These are phyloP conservation scores for Herpetotheres cachinnans DNA, from an alignment of 2,113 vertebrate genomes.

Conservation along the genomic window DNA sequence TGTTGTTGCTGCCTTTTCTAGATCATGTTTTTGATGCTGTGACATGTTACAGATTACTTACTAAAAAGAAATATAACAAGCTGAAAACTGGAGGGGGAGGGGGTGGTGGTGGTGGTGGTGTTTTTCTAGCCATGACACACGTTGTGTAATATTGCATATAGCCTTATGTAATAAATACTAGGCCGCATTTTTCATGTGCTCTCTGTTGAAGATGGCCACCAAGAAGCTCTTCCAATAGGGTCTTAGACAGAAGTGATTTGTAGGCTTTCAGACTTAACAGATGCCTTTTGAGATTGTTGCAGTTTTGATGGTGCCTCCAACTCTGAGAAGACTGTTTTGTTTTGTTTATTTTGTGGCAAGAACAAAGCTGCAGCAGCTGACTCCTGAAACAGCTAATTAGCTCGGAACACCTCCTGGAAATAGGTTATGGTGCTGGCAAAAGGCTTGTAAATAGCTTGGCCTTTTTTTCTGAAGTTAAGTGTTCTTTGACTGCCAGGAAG, in stretches of 20 bases:
- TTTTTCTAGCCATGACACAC: not conserved
- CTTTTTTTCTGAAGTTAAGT: not conserved
- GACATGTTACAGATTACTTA: not conserved
- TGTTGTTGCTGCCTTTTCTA: not conserved
- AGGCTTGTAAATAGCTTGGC: not conserved
- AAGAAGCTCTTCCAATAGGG: fast-evolving
- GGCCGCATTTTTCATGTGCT: not conserved
- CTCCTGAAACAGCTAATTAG: not conserved
- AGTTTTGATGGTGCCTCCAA: not conserved
- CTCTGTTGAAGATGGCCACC: not conserved
- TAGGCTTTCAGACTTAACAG: not conserved
- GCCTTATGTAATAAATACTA: not conserved
- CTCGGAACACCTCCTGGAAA: not conserved
- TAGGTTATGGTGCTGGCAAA: not conserved
- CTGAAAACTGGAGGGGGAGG: not conserved
- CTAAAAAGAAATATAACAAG: not conserved
- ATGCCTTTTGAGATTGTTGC: not conserved
- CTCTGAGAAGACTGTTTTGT: not conserved
- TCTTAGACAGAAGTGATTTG: not conserved
- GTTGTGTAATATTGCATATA: not conserved
- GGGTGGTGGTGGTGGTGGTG: not conserved
- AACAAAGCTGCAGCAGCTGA: not conserved
- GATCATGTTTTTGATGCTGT: not conserved
- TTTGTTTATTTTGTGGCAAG: not conserved
- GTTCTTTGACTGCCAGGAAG: not conserved